phyloP scores from a whole-genome alignment of 2,888 invertebrate genomes.

The Xylota sylvarum region DNA sequence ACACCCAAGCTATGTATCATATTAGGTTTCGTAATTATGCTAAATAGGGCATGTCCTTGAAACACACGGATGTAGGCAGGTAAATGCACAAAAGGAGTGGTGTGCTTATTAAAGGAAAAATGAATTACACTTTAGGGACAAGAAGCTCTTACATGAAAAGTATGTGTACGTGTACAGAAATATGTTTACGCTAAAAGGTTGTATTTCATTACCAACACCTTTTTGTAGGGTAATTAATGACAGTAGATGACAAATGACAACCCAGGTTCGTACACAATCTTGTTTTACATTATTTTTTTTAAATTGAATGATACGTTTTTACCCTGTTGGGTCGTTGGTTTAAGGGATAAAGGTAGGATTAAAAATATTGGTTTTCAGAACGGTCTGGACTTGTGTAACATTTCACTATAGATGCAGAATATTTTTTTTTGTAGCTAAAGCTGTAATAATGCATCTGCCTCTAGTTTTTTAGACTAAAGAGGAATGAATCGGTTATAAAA shows the following conservation, averaged over 20 bases:
- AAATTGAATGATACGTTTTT: too few relatives aligned
- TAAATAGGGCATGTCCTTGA: constrained; percentile 4
- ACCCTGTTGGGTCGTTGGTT: too few relatives aligned
- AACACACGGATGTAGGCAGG: not conserved
- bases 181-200: not conserved
- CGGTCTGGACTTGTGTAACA: too few relatives aligned
- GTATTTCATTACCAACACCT: not conserved
- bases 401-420: too few relatives aligned
- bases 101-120: constrained; percentile 5
- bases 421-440: too few relatives aligned
- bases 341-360: too few relatives aligned
- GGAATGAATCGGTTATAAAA: too few relatives aligned
- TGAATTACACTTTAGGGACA: not conserved
- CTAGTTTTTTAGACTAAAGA: too few relatives aligned
- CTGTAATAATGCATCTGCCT: too few relatives aligned
- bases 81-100: not conserved
- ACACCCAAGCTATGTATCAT: constrained; percentile 5
- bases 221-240: not conserved
- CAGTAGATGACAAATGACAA: not conserved
- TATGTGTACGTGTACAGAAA: not conserved
- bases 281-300: not conserved
- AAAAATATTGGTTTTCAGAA: too few relatives aligned
- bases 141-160: not conserved
- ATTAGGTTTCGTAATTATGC: constrained; percentile 21
- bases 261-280: not conserved